Conservation (phyloP, 2,888 invertebrate genomes). For the Plebejus anna region DNA sequence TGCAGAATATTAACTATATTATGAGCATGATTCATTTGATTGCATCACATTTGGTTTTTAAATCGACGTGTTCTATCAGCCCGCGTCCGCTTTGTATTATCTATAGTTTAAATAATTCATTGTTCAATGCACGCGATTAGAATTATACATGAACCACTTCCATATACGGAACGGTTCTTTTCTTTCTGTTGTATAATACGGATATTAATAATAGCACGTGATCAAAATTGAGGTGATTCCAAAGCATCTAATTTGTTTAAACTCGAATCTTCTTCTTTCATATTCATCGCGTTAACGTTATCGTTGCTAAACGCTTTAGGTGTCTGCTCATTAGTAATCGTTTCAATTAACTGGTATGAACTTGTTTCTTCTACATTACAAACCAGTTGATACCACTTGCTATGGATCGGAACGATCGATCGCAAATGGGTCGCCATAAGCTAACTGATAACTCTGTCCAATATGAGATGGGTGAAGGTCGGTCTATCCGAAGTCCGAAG, state of each 20-base stretch:
- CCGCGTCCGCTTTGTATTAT: constrained; percentile 58
- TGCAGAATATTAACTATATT: constrained; percentile 42
- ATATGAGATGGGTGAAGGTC: constrained; percentile 14
- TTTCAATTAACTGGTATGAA: not conserved
- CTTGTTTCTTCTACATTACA: not conserved
- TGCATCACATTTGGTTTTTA: constrained; percentile 47
- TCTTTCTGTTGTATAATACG: constrained; percentile 22
- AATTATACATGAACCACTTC: constrained; percentile 15
- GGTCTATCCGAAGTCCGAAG: not conserved
- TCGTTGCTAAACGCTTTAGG: too few relatives aligned
- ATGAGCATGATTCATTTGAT: constrained; percentile 51
- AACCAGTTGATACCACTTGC: not conserved
- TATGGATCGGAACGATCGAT: not conserved
- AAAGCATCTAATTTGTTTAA: not conserved
- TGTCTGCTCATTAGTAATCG: too few relatives aligned
- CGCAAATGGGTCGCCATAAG: not conserved
- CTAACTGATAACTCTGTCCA: not conserved
- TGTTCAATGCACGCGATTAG: constrained; percentile 44
- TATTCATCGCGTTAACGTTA: not conserved
- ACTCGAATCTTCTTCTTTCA: not conserved
- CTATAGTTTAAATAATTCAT: constrained; percentile 60
- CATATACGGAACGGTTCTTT: constrained; percentile 12
- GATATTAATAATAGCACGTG: not conserved
- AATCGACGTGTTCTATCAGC: constrained; percentile 53
- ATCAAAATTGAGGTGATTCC: not conserved